Conservation (phyloP, 92 coral and sea anemone species). For the Diadumene lineata region DNA sequence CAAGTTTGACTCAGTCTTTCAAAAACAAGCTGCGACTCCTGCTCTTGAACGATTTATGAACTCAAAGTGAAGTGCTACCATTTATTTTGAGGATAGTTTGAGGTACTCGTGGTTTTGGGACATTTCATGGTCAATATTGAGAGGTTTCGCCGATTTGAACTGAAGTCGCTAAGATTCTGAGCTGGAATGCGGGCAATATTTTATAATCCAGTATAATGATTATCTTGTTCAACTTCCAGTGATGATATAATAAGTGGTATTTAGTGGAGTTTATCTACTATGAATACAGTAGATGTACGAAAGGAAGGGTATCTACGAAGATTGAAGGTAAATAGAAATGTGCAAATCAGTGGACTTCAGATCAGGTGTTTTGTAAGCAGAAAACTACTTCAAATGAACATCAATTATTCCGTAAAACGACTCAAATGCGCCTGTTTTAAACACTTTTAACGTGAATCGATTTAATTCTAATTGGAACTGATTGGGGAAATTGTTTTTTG, state of each 20-base stretch:
- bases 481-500: not conserved
- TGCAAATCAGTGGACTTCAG: not conserved
- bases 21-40: not conserved
- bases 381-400: not conserved
- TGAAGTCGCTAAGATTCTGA: not conserved
- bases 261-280: not conserved
- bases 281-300: conserved; percentile 36
- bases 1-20: not conserved
- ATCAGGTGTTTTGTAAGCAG: conserved; percentile 20
- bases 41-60: not conserved
- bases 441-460: not conserved
- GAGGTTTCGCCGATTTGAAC: not conserved
- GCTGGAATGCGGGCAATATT: conserved; percentile 30
- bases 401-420: not conserved
- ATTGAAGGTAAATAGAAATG: conserved; percentile 62
- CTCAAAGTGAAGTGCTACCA: not conserved
- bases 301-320: conserved; percentile 83
- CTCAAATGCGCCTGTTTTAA: not conserved
- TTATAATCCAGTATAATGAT: not conserved
- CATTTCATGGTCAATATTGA: not conserved
- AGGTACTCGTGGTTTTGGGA: not conserved
- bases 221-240: not conserved
- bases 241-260: conserved; percentile 10
- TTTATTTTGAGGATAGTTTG: not conserved
- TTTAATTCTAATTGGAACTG: not conserved